Evolutionary conservation across 2,797 vertebrate genomes (phyloP).

Genomic region (Sebastes cheni): DNA sequence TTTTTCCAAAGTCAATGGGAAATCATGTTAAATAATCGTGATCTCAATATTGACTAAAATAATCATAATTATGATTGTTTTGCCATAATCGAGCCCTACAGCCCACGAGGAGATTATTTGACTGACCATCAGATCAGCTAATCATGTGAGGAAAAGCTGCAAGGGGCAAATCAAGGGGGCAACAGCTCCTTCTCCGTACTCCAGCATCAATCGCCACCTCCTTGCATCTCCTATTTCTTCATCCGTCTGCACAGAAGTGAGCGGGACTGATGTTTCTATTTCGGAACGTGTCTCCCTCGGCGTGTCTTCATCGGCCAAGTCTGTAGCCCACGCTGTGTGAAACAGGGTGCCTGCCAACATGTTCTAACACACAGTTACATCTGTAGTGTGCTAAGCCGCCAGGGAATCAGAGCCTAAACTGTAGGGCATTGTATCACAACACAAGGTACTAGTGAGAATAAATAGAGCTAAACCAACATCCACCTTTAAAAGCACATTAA

Average conservation of each 20-base stretch:
- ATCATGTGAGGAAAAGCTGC: conserved; percentile 4
- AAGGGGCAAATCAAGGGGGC: neutral
- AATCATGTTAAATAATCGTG: neutral
- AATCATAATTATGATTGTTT: neutral
- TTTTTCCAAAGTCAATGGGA: neutral
- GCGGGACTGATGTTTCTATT: conserved; percentile 68
- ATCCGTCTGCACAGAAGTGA: conserved; percentile 53
- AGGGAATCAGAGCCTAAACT: conserved; percentile 63
- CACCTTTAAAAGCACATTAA: conserved; percentile 27
- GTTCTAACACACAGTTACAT: conserved; percentile 62
- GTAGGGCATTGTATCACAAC: conserved; percentile 66
- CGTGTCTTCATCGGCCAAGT: conserved; percentile 69
- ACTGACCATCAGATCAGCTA: conserved; percentile 11
- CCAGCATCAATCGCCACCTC: conserved; percentile 22
- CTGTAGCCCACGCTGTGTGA: conserved; percentile 71
- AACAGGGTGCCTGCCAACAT: conserved; percentile 61
- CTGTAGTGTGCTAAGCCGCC: conserved; percentile 54
- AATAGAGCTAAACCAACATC: conserved; percentile 44
- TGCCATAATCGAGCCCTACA: neutral
- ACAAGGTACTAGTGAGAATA: conserved; percentile 59
- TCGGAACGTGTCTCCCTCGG: conserved; percentile 58
- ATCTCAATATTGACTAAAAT: neutral
- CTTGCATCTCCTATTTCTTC: conserved; percentile 31
- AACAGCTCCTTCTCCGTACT: neutral
- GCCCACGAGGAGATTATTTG: neutral